These are phyloP conservation scores for Sebastes nivosus DNA, from an alignment of 2,797 vertebrate species.

Conservation along the genomic window DNA sequence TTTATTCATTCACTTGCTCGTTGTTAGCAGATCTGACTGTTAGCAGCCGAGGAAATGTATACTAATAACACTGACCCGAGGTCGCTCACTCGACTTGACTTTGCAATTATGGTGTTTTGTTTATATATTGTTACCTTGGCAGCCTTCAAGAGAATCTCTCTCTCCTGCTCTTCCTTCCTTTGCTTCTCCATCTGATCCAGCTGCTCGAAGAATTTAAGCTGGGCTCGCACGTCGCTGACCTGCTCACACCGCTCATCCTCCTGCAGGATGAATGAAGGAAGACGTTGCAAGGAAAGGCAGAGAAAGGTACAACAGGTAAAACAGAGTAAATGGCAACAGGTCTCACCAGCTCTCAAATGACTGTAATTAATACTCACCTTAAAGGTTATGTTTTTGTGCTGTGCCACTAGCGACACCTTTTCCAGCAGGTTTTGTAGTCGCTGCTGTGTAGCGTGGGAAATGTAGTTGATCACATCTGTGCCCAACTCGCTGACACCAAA, in stretches of 20 bases:
- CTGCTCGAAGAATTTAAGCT: slow-evolving; percentile 96
- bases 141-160: slow-evolving; percentile 94
- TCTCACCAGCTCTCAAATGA: neutral
- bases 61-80: slow-evolving; percentile 33
- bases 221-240: slow-evolving; percentile 88
- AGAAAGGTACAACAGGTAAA: neutral
- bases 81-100: slow-evolving; percentile 1
- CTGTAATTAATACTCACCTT: slow-evolving; percentile 85
- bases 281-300: neutral
- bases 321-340: neutral
- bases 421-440: slow-evolving; percentile 91
- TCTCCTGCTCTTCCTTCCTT: slow-evolving; percentile 93
- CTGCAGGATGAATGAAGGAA: slow-evolving; percentile 62
- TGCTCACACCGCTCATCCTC: slow-evolving; percentile 91
- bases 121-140: slow-evolving; percentile 82
- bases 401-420: slow-evolving; percentile 90
- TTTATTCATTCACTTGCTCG: slow-evolving; percentile 53
- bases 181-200: slow-evolving; percentile 96
- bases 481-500: slow-evolving; percentile 92
- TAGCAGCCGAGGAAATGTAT: slow-evolving; percentile 11
- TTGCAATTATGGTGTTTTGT: neutral
- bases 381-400: slow-evolving; percentile 89
- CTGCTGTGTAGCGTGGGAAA: slow-evolving; percentile 92
- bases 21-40: slow-evolving; percentile 7
- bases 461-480: slow-evolving; percentile 90